These are phyloP conservation scores for Galeopterus variegatus DNA, from an alignment of 2,113 vertebrate genomes.

Conservation along the genomic window DNA sequence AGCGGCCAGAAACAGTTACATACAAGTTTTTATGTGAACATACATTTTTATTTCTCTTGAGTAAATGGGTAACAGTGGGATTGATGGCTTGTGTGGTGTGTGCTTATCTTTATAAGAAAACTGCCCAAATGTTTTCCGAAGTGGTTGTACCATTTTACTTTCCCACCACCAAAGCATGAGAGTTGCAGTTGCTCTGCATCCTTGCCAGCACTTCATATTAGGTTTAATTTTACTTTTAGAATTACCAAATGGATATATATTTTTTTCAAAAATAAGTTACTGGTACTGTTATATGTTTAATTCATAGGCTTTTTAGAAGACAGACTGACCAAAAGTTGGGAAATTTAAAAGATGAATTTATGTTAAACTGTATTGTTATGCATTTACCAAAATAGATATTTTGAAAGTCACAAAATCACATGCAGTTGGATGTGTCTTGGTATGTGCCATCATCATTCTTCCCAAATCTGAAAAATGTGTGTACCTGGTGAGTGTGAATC, in stretches of 20 bases:
- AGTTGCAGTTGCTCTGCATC: background rate
- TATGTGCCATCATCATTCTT: background rate
- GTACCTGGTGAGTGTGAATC: background rate
- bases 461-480: constrained; percentile 37
- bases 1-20: background rate
- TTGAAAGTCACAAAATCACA: constrained; percentile 4
- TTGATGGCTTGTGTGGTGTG: too few species aligned
- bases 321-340: background rate
- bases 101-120: background rate
- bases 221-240: constrained; percentile 40
- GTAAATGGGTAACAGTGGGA: background rate
- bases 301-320: too few species aligned
- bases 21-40: background rate
- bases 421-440: background rate
- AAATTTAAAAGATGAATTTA: constrained; percentile 1
- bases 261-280: background rate
- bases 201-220: background rate
- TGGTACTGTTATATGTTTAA: background rate
- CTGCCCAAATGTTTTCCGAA: background rate
- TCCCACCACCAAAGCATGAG: background rate
- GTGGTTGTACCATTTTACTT: background rate
- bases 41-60: background rate
- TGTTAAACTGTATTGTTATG: background rate
- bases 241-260: background rate
- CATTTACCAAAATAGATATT: background rate